These are phyloP conservation scores for Coryphaenoides rupestris DNA, from an alignment of 2,113 vertebrate species.

Conservation along the genomic window DNA sequence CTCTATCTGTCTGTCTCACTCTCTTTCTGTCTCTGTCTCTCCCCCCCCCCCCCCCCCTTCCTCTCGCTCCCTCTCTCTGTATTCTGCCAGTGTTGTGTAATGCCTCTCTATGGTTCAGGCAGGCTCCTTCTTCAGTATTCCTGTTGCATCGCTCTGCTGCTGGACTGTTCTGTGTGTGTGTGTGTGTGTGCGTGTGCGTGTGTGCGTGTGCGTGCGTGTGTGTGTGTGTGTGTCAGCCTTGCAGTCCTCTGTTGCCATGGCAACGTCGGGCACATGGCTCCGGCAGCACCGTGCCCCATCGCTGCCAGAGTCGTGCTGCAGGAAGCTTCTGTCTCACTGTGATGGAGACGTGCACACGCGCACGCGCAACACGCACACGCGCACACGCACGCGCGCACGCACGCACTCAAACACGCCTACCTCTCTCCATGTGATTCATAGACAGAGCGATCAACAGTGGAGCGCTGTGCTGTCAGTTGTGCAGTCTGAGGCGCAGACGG, in stretches of 20 bases:
- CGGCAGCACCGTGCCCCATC: constrained; percentile 65
- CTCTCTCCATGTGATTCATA: constrained; percentile 44
- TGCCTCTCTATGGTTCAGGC: constrained; percentile 55
- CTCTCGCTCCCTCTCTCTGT: constrained; percentile 34
- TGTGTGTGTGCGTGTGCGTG: constrained; percentile 9
- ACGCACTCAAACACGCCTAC: constrained; percentile 9
- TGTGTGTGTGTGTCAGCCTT: constrained; percentile 59
- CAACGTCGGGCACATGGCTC: constrained; percentile 73
- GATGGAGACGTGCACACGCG: constrained; percentile 37
- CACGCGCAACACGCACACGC: constrained; percentile 1
- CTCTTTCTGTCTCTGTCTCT: not conserved
- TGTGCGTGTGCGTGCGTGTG: constrained; percentile 4
- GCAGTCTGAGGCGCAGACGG: constrained; percentile 25
- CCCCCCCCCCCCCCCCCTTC: not conserved
- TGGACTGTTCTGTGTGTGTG: constrained; percentile 52
- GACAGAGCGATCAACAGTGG: constrained; percentile 31
- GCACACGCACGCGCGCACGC: constrained; percentile 18
- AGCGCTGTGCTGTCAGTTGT: constrained; percentile 21
- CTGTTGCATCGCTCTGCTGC: constrained; percentile 70
- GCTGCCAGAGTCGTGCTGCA: constrained; percentile 70
- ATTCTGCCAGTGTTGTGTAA: constrained; percentile 70
- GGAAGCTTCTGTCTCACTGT: constrained; percentile 56
- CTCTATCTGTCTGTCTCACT: not conserved
- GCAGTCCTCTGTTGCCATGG: constrained; percentile 75
- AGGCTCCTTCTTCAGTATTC: constrained; percentile 72